Evolutionary conservation across 2,797 vertebrate species (phyloP), one percentile per base, ranked within the genome.

Genomic region (Aratinga solstitialis): DNA sequence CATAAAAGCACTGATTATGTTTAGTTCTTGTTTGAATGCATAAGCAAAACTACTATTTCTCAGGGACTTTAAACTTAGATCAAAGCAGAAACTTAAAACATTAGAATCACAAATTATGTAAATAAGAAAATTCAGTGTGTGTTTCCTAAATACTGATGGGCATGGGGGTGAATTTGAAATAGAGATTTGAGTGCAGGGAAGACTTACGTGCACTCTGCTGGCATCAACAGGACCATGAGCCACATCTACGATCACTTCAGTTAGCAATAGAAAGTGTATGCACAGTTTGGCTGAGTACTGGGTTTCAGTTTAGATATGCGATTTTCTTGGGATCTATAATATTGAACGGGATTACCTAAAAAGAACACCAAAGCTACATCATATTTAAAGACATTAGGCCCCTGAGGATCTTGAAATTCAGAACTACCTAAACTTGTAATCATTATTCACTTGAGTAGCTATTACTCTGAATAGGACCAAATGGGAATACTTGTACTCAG

Each of bases 311-410:
- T 80, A 89, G 69, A 43, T 16, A 13, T 13, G 23, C 24, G 27
- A 84, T 94, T 86, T 94, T 85, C 34, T 45, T 65, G 29, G 43
- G 22, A 67, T 91, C 68, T 93, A 19, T 83, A 89, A 51, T 76
- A 89, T 67, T 77, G 72, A 72, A 67, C 56, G 9, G 20, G 20
- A 67, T 74, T 80, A 72, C 77, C 42, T 84, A 22, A 27, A 78
- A 84, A 71, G 14, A 92, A 84, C 40, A 93, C n/a, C 7, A 62
- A 92, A 92, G 56, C 51, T 81, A 34, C 34, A 61, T 77, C 11
- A 51, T 82, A 76, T 82, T 81, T 91, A 87, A 61, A 69, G 68
- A 2, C 73, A 88, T 21, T 63, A 14, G 34, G n/a, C 12, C 65
- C 40, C 45, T 42, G 34, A 91, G 48, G 40, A 93, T 74, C 65